A percentile compares a stretch with the other conserved stretches of the same genome.
Conservation (phyloP, 2,113 vertebrate genomes). For the Ornithorhynchus anatinus region DNA sequence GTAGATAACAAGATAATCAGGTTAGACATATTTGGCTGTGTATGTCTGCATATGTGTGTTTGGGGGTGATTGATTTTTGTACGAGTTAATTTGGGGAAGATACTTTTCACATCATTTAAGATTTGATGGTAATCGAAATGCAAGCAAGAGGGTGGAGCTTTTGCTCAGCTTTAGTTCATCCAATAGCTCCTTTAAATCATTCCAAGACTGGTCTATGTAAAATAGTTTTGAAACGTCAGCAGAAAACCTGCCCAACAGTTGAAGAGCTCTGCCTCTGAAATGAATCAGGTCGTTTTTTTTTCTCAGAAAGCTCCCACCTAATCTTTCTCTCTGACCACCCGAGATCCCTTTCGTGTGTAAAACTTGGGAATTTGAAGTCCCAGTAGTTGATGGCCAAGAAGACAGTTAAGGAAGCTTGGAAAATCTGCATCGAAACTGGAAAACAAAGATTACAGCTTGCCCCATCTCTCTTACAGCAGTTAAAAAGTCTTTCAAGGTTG, state of each 20-base stretch:
- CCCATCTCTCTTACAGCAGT: too few relatives aligned
- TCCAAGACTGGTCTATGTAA: background rate
- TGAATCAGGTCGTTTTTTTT: background rate
- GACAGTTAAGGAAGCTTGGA: background rate
- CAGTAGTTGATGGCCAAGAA: background rate
- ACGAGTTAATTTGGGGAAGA: too few relatives aligned
- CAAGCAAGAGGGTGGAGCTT: too few relatives aligned
- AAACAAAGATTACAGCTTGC: background rate
- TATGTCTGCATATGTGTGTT: too few relatives aligned
- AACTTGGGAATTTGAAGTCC: constrained; percentile 5
- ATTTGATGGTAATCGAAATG: too few relatives aligned
- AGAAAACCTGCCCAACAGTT: background rate
- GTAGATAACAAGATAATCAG: too few relatives aligned
- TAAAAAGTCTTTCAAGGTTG: background rate
- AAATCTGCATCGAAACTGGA: background rate
- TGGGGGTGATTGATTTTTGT: too few relatives aligned
- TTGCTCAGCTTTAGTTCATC: too few relatives aligned
- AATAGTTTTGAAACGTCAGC: constrained; percentile 11
- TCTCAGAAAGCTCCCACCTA: background rate
- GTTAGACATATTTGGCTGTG: too few relatives aligned
- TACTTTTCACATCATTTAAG: too few relatives aligned
- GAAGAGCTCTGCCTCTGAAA: background rate
- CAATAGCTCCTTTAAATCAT: too few relatives aligned
- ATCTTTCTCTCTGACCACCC: background rate
- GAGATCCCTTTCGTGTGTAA: background rate